Conservation (phyloP, 1,140 invertebrate genomes). For the Araneus ventricosus region DNA sequence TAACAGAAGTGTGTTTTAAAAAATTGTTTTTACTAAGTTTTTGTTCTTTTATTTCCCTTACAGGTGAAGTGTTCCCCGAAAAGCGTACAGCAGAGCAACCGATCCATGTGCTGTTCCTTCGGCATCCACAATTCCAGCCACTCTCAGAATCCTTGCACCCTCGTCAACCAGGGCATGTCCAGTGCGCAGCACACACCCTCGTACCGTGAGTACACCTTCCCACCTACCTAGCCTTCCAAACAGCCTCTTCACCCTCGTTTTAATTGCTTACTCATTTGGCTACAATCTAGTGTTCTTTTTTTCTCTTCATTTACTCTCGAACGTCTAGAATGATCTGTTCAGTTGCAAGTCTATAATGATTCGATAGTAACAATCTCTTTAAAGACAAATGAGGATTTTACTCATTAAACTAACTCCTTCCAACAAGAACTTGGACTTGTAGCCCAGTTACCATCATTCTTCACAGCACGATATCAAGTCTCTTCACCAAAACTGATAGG, state of each 20-base stretch:
- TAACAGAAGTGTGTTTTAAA: not conserved
- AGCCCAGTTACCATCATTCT: too few relatives aligned
- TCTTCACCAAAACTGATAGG: too few relatives aligned
- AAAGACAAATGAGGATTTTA: too few relatives aligned
- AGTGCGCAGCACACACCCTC: not conserved
- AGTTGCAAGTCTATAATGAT: too few relatives aligned
- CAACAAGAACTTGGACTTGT: too few relatives aligned
- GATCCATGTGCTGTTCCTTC: slow-evolving; percentile 61
- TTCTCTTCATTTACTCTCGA: not conserved
- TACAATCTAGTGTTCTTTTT: not conserved
- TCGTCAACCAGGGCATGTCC: slow-evolving; percentile 5
- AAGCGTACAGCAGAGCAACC: not conserved
- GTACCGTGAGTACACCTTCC: not conserved
- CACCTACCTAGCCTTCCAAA: not conserved
- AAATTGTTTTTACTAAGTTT: not conserved
- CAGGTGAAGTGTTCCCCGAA: slow-evolving; percentile 20
- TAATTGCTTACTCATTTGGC: not conserved
- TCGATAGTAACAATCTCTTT: too few relatives aligned
- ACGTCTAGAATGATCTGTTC: too few relatives aligned
- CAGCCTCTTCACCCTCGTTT: not conserved
- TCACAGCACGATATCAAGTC: too few relatives aligned
- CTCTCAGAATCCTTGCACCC: not conserved
- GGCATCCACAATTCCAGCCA: slow-evolving; percentile 54
- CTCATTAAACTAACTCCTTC: too few relatives aligned
- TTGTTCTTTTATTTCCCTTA: not conserved